phyloP scores from a whole-genome alignment of 2,888 invertebrate species.

The Apamea anceps region DNA sequence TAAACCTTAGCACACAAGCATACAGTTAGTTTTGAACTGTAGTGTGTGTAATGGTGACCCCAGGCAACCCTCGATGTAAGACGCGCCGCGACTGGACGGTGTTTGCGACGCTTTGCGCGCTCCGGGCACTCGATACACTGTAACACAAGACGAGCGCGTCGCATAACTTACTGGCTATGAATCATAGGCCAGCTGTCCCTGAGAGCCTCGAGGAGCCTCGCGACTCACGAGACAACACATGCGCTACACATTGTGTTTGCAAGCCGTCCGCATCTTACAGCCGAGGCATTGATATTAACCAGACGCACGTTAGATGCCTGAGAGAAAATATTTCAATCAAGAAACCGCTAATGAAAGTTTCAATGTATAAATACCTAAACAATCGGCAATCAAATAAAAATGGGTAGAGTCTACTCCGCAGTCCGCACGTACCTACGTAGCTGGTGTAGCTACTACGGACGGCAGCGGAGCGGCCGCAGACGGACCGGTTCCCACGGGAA shows the following conservation, averaged over 20 bases:
- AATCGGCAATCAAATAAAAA: neutral
- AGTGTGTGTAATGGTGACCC: slow-evolving; percentile 12
- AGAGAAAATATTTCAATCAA: slow-evolving; percentile 6
- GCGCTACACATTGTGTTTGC: slow-evolving; percentile 22
- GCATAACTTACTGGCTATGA: slow-evolving; percentile 55
- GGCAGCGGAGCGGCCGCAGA: slow-evolving; percentile 12
- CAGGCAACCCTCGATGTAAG: slow-evolving; percentile 42
- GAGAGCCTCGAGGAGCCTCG: neutral
- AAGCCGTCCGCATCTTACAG: slow-evolving; percentile 4
- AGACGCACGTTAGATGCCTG: slow-evolving; percentile 15
- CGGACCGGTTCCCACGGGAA: slow-evolving; percentile 51
- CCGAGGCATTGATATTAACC: neutral
- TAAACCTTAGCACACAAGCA: slow-evolving; percentile 6
- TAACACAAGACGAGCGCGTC: slow-evolving; percentile 63
- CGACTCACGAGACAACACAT: slow-evolving; percentile 3
- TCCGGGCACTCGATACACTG: slow-evolving; percentile 73
- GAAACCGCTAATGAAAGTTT: slow-evolving; percentile 4
- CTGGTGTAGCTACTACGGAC: neutral
- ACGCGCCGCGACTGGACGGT: slow-evolving; percentile 24
- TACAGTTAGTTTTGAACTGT: slow-evolving; percentile 14
- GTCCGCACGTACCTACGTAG: neutral
- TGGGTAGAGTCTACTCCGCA: neutral
- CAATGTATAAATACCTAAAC: neutral
- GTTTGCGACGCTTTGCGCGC: slow-evolving; percentile 62
- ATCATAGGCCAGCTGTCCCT: slow-evolving; percentile 41